These are phyloP conservation scores for Camelus bactrianus DNA, from an alignment of 2,113 vertebrate species.

Conservation along the genomic window DNA sequence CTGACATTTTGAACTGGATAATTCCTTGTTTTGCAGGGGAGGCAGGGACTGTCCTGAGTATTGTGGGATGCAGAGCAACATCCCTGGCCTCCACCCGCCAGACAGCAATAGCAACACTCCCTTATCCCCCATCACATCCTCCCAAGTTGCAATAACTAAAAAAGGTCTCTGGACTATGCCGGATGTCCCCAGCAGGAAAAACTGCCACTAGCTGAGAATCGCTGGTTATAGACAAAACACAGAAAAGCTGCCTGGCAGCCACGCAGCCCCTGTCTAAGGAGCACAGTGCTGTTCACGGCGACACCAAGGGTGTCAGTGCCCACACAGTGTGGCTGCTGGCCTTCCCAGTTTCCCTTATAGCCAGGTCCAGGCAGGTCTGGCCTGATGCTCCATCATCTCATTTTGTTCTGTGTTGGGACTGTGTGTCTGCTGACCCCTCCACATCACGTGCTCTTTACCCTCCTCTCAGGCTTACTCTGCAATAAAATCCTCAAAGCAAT, in stretches of 20 bases:
- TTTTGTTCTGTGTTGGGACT: background rate
- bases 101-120: background rate
- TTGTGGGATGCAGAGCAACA: background rate
- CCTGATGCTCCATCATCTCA: background rate
- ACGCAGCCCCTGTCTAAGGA: background rate
- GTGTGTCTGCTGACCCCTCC: background rate
- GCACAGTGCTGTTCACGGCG: background rate
- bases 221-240: background rate
- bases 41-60: background rate
- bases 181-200: background rate
- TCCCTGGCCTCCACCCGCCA: background rate
- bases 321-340: background rate
- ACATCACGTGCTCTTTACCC: background rate
- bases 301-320: no score
- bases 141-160: background rate
- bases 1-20: background rate
- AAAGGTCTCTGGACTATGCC: background rate
- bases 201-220: background rate
- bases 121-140: accelerated
- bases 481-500: background rate
- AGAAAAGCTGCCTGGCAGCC: background rate
- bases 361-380: background rate
- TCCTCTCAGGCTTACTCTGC: background rate
- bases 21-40: background rate
- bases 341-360: background rate